Evolutionary conservation across 2,888 invertebrate species (phyloP), one percentile per base, ranked within the genome.

Genomic region (Girardia tigrina): DNA sequence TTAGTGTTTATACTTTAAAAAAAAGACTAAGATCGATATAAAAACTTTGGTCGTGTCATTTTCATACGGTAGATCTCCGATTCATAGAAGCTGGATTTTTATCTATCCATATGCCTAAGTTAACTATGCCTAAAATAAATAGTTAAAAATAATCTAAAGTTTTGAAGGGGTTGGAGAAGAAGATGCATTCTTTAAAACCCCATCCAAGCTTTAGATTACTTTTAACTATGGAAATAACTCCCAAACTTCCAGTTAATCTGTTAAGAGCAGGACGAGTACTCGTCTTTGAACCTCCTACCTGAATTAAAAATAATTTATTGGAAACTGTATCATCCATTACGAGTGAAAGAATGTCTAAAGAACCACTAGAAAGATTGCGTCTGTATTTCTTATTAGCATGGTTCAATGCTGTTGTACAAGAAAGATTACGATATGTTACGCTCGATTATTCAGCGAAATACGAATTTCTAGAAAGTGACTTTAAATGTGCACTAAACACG

Each of bases 371-470:
- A 71, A 42, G 79, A 56, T 74, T 78, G 36, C 69, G 94, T 73
- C 87, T 99, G 0, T 99, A 99, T 86, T 97, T 99, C 89, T 86
- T 99, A 71, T 87, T 99, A 42, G 95, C 97, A 27, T 99, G 98
- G 98, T 94, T 99, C 90, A 98, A 98, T 84, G 97, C 98, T 72
- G 93, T 98, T 78, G 93, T 97, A 0, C 98, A 98, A 85, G 84
- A 85, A 78, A 89, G 95, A 75, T 87, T 97, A 75, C 90, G 94
- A 72, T 98, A 99, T 85, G 91, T 91, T 75, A 98, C 97, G 0
- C 88, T 99, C 12, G 98, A 98, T 42, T 98, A 98, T 98, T 91
- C 97, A 16, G 97, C 98, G 85, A 90, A 93, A 83, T 99, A 99
- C 85, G 98, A 98, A 85, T 98, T 98, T 86, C 97, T 95, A 81